These are phyloP conservation scores for Drosophila nebulosa DNA, from an alignment of 1,140 invertebrate species.

Conservation along the genomic window DNA sequence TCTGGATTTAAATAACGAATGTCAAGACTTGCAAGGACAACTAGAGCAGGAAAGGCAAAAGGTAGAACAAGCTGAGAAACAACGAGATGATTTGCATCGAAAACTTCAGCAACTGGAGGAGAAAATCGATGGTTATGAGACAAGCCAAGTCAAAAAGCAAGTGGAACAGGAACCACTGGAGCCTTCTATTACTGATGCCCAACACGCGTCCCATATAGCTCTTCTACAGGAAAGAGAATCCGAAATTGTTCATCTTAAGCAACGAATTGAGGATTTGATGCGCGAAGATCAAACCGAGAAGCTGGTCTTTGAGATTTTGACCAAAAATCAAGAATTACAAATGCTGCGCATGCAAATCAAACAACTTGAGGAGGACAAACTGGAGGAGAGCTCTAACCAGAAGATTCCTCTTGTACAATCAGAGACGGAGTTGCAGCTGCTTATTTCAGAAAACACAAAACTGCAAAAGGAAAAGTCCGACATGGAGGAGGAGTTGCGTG, in stretches of 20 bases:
- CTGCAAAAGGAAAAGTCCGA: constrained; percentile 59
- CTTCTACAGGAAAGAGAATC: constrained; percentile 71
- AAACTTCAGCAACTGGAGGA: not conserved
- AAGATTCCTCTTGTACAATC: constrained; percentile 1
- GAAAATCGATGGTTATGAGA: not conserved
- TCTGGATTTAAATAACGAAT: constrained; percentile 85
- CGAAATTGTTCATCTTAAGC: constrained; percentile 81
- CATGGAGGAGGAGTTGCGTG: constrained; percentile 78
- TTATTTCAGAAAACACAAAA: constrained; percentile 38
- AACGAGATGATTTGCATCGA: constrained; percentile 25
- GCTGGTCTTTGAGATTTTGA: constrained; percentile 74
- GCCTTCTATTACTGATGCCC: constrained; percentile 33
- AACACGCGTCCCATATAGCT: constrained; percentile 16
- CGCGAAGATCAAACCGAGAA: constrained; percentile 78
- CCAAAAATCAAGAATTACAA: constrained; percentile 77
- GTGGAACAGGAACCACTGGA: not conserved
- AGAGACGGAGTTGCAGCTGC: constrained; percentile 16
- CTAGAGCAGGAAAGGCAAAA: constrained; percentile 83
- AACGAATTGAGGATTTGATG: constrained; percentile 80
- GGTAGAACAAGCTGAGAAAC: constrained; percentile 1
- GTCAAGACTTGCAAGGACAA: constrained; percentile 87
- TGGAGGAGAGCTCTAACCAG: not conserved
- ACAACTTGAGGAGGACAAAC: constrained; percentile 57
- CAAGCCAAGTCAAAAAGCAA: not conserved
- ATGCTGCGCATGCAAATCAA: constrained; percentile 63